These are phyloP conservation scores for Balaenoptera acutorostrata DNA, from an alignment of 2,113 vertebrate genomes.

Conservation along the genomic window DNA sequence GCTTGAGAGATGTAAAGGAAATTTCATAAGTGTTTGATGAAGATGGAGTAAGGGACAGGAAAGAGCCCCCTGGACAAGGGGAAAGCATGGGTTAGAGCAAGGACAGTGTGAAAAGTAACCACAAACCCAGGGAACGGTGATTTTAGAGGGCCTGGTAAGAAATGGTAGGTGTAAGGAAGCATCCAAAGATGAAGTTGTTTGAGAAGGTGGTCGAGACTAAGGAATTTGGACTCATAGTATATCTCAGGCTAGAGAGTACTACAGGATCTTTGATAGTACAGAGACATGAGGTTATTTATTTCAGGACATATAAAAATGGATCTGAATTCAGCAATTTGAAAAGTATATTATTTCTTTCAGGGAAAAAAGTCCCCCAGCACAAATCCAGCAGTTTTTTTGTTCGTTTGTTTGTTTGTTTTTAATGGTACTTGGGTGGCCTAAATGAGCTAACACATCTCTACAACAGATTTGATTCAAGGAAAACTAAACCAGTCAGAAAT, in stretches of 20 bases:
- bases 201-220: not conserved
- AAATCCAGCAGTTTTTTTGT: not conserved
- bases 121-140: accelerated
- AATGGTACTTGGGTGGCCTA: not conserved
- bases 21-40: not conserved
- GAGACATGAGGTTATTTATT: not conserved
- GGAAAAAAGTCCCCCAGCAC: not conserved
- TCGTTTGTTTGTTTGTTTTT: not conserved
- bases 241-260: not conserved
- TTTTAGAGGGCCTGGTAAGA: not conserved
- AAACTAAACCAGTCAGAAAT: not conserved
- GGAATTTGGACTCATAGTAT: not conserved
- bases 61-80: not conserved
- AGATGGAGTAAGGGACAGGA: not conserved
- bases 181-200: not conserved
- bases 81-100: too few relatives aligned
- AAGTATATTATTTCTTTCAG: not conserved
- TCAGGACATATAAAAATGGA: not conserved
- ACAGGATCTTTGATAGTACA: not conserved
- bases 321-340: not conserved
- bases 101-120: not conserved
- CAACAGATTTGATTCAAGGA: not conserved
- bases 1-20: not conserved
- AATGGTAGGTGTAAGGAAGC: not conserved
- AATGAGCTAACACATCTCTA: not conserved